Conservation (phyloP, 2,113 vertebrate species). For the Acrocephalus kingi region DNA sequence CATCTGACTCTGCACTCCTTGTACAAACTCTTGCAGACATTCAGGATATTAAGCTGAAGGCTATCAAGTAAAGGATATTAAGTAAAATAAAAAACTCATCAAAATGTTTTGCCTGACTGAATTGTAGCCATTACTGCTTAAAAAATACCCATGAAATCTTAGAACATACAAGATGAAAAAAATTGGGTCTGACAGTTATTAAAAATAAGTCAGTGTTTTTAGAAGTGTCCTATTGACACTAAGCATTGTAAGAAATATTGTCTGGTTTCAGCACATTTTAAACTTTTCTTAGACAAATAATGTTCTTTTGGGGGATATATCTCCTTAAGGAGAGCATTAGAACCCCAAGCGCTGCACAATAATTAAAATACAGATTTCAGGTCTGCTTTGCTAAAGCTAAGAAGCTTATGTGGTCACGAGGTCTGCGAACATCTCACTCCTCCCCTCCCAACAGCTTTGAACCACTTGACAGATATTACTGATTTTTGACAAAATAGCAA, state of each 20-base stretch:
- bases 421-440: background rate
- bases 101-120: background rate
- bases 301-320: background rate
- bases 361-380: conserved; percentile 57
- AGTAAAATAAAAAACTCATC: background rate
- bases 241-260: background rate
- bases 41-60: background rate
- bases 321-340: conserved; percentile 5
- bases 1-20: background rate
- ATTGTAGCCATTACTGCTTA: background rate
- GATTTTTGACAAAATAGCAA: conserved; percentile 17
- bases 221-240: background rate
- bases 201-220: background rate
- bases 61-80: background rate
- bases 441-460: conserved; percentile 4
- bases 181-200: background rate
- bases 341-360: conserved; percentile 3
- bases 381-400: conserved; percentile 51
- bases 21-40: background rate
- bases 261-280: background rate
- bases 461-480: background rate
- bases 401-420: conserved; percentile 47
- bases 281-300: background rate
- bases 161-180: background rate
- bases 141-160: background rate